These are phyloP conservation scores for Belonocnema kinseyi DNA, from an alignment of 1,140 invertebrate species.

Conservation along the genomic window DNA sequence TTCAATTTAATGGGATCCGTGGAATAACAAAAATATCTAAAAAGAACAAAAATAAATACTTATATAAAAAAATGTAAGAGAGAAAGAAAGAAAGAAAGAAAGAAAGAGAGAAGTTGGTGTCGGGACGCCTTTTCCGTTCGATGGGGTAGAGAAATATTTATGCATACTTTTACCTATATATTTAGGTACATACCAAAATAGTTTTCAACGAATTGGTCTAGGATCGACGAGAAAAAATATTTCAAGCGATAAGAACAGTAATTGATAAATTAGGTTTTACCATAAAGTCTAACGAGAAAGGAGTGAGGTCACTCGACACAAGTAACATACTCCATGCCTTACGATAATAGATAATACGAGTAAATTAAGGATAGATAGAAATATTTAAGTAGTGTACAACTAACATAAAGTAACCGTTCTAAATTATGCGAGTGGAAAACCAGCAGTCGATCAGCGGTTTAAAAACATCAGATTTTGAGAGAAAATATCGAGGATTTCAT, in stretches of 20 bases:
- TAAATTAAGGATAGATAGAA: constrained; percentile 67
- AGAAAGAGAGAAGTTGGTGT: background rate
- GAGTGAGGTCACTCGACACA: constrained; percentile 60
- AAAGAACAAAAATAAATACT: background rate
- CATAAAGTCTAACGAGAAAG: constrained; percentile 35
- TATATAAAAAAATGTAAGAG: background rate
- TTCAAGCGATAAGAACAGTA: constrained; percentile 16
- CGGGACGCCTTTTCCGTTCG: constrained; percentile 30
- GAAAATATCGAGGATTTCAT: too few relatives aligned
- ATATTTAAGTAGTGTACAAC: constrained; percentile 58
- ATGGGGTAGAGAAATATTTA: constrained; percentile 46
- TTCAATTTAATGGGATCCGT: constrained; percentile 1
- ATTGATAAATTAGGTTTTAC: constrained; percentile 12
- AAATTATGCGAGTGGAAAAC: constrained; percentile 2
- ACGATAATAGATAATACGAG: constrained; percentile 71
- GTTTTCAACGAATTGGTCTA: constrained; percentile 52
- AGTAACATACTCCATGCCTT: constrained; percentile 75
- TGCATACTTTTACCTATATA: constrained; percentile 50
- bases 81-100: too few relatives aligned
- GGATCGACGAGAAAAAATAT: constrained; percentile 44
- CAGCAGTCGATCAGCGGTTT: constrained; percentile 34
- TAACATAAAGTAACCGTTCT: constrained; percentile 11
- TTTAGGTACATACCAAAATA: constrained; percentile 54
- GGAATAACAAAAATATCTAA: background rate
- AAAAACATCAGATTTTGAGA: too few relatives aligned